Conservation (phyloP, 1,140 invertebrate species). For the Euwallacea similis region DNA sequence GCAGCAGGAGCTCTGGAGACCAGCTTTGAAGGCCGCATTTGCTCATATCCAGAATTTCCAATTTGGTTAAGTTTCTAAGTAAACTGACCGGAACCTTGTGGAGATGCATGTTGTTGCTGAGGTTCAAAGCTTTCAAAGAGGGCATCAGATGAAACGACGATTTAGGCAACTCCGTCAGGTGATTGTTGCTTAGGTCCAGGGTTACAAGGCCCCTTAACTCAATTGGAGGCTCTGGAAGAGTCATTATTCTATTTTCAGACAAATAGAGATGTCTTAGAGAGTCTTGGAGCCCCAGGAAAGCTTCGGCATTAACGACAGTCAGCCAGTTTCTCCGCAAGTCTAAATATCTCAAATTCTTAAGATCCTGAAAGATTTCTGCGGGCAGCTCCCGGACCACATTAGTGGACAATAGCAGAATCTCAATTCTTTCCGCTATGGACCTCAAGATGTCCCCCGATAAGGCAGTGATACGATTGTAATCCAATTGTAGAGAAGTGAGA, state of each 20-base stretch:
- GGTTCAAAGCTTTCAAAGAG: conserved; percentile 71
- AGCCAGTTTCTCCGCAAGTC: conserved; percentile 80
- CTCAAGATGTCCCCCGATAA: conserved; percentile 76
- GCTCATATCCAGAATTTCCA: conserved; percentile 73
- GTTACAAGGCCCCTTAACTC: conserved; percentile 66
- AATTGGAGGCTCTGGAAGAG: conserved; percentile 65
- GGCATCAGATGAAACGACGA: conserved; percentile 71
- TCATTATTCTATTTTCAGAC: conserved; percentile 74
- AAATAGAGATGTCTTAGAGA: conserved; percentile 73
- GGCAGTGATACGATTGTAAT: conserved; percentile 85
- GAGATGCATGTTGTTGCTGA: conserved; percentile 76
- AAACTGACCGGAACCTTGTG: conserved; percentile 60
- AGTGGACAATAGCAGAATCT: conserved; percentile 70
- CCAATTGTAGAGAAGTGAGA: conserved; percentile 74
- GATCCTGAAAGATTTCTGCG: conserved; percentile 73
- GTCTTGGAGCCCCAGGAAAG: conserved; percentile 74
- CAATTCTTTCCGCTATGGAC: conserved; percentile 64
- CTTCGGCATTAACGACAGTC: conserved; percentile 68
- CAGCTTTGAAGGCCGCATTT: conserved; percentile 70
- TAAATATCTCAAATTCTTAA: conserved; percentile 71
- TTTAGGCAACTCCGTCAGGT: conserved; percentile 67
- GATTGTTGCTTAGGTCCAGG: conserved; percentile 79
- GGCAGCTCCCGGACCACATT: conserved; percentile 88
- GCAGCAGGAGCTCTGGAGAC: conserved; percentile 70
- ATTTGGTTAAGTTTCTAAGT: conserved; percentile 62